These are phyloP conservation scores for Channa argus DNA, from an alignment of 2,113 vertebrate genomes.

Conservation along the genomic window DNA sequence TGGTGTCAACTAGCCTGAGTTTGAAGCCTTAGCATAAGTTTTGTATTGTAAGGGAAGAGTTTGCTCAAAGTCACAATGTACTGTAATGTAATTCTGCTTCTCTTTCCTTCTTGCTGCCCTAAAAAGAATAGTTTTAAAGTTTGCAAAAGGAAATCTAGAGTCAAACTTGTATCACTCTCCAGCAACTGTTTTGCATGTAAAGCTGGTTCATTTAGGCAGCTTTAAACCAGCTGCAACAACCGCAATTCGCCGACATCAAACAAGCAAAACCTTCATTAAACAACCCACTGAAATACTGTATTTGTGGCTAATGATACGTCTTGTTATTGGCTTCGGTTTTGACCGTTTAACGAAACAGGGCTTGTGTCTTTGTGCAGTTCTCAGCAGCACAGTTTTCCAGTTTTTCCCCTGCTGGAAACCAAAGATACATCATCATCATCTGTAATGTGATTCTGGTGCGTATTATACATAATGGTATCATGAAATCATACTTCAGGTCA, in stretches of 20 bases:
- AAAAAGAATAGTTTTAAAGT: too few species aligned
- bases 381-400: not conserved
- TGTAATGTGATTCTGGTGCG: not conserved
- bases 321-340: conserved; percentile 15
- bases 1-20: too few species aligned
- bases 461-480: conserved; percentile 29
- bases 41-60: too few species aligned
- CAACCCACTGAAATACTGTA: not conserved
- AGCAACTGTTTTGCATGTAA: too few species aligned
- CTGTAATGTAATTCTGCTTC: too few species aligned
- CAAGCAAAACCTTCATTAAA: not conserved
- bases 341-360: conserved; percentile 1
- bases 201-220: too few species aligned
- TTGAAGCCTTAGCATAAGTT: too few species aligned
- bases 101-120: too few species aligned
- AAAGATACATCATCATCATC: conserved; percentile 31
- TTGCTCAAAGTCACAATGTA: too few species aligned
- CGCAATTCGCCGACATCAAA: not conserved
- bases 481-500: conserved; percentile 21
- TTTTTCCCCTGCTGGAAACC: not conserved
- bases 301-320: not conserved
- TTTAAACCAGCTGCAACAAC: too few species aligned
- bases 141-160: too few species aligned
- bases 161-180: too few species aligned
- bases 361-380: conserved; percentile 2